Evolutionary conservation across 2,888 invertebrate species (phyloP).

Genomic region (Phortica okadai): DNA sequence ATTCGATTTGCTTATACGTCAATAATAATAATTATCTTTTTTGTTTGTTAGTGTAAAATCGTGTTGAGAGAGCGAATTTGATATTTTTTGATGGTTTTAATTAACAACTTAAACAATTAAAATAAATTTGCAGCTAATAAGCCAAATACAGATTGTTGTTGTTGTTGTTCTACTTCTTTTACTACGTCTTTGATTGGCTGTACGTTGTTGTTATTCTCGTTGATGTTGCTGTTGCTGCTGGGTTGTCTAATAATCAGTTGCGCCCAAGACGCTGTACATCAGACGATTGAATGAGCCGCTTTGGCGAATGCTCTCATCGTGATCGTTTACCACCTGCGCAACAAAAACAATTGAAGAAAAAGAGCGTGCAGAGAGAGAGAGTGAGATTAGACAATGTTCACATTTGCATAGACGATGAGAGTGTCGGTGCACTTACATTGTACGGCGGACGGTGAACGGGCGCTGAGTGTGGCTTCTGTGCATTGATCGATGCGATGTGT

Average conservation of each 20-base stretch:
- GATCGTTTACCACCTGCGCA: conserved; percentile 77
- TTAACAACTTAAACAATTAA: conserved; percentile 62
- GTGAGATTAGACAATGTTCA: background rate
- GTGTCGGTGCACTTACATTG: conserved; percentile 71
- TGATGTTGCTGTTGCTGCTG: conserved; percentile 43
- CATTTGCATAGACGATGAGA: background rate
- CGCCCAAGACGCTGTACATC: conserved; percentile 92
- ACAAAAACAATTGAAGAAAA: background rate
- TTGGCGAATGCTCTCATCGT: conserved; percentile 90
- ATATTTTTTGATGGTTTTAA: conserved; percentile 17
- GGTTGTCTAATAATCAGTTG: conserved; percentile 80
- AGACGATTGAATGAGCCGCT: conserved; percentile 94
- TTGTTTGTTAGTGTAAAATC: conserved; percentile 55
- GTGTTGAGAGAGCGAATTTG: conserved; percentile 38
- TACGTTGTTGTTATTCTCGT: conserved; percentile 41
- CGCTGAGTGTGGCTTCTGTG: conserved; percentile 75
- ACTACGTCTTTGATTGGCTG: conserved; percentile 33
- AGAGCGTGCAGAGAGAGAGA: background rate
- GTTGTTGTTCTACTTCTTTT: conserved; percentile 40
- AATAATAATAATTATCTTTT: conserved; percentile 43
- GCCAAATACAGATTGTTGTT: conserved; percentile 41
- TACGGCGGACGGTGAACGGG: conserved; percentile 75
- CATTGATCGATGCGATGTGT: conserved; percentile 34
- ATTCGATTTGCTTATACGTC: conserved; percentile 22
- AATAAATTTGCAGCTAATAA: conserved; percentile 31